Evolutionary conservation across 2,888 invertebrate species (phyloP).

Genomic region (Melanargia galathea): DNA sequence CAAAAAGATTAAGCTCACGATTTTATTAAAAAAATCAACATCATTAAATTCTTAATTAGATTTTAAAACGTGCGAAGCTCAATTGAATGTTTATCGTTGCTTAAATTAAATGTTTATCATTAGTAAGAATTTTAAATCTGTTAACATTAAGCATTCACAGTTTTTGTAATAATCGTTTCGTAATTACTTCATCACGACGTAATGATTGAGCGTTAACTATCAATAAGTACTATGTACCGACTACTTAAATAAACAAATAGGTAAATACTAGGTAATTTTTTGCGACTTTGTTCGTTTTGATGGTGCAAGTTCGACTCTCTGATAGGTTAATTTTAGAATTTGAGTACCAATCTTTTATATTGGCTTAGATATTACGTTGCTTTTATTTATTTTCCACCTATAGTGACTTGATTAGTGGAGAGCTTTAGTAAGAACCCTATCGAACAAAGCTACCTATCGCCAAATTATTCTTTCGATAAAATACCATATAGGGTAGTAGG

Average conservation of each 20-base stretch:
- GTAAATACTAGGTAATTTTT: background rate
- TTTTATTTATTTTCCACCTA: no score
- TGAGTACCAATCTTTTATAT: no score
- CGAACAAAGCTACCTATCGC: no score
- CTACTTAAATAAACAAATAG: background rate
- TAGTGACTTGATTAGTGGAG: no score
- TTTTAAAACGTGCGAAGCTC: slow-evolving; percentile 24
- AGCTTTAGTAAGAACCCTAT: no score
- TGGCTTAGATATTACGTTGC: no score
- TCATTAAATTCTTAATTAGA: slow-evolving; percentile 21
- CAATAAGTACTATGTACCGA: background rate
- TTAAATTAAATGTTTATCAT: slow-evolving; percentile 24
- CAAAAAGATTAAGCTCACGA: slow-evolving; percentile 19
- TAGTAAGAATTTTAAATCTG: slow-evolving; percentile 4
- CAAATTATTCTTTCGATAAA: no score
- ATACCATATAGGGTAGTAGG: no score
- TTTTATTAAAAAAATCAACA: slow-evolving; percentile 18
- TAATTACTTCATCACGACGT: slow-evolving; percentile 19
- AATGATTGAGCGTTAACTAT: slow-evolving; percentile 10
- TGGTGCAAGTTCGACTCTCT: no score
- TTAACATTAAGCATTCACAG: slow-evolving; percentile 14
- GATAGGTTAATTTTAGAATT: no score
- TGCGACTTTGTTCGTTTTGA: no score
- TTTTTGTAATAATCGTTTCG: slow-evolving; percentile 7
- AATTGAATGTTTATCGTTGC: slow-evolving; percentile 16